Conservation (phyloP, 2,888 invertebrate species). For the Strigamia transsilvanica region DNA sequence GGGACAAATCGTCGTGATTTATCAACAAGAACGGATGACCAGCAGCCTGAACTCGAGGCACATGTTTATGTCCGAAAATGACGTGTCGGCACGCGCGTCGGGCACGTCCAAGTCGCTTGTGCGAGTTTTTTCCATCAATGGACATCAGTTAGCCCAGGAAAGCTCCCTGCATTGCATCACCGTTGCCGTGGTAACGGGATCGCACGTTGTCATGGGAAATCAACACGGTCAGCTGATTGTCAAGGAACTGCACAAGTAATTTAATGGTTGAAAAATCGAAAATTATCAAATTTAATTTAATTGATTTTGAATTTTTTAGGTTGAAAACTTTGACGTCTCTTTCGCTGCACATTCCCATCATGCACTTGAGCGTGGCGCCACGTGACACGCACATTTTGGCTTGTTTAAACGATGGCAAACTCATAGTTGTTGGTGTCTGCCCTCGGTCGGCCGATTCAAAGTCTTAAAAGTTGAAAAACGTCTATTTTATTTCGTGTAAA, state of each 20-base stretch:
- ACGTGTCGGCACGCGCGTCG: not conserved
- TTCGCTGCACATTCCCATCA: conserved; percentile 58
- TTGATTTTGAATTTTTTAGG: conserved; percentile 55
- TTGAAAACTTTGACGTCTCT: conserved; percentile 57
- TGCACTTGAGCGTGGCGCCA: conserved; percentile 46
- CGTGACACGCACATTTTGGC: conserved; percentile 68
- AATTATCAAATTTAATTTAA: not conserved
- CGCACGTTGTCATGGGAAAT: conserved; percentile 63
- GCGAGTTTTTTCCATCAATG: conserved; percentile 62
- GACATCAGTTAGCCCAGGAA: conserved; percentile 67
- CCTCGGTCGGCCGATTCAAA: conserved; percentile 3
- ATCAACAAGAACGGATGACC: not conserved
- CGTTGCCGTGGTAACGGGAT: conserved; percentile 62
- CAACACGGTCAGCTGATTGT: conserved; percentile 62
- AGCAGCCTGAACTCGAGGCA: not conserved
- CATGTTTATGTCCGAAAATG: not conserved
- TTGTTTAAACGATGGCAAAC: conserved; percentile 69
- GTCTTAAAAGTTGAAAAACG: not conserved
- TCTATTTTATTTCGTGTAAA: not conserved
- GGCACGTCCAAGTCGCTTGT: conserved; percentile 57
- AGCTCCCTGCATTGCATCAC: conserved; percentile 65
- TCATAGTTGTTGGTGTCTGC: conserved; percentile 54
- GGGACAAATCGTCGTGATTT: not conserved
- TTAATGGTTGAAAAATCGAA: not conserved
- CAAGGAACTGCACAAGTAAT: conserved; percentile 63